Evolutionary conservation across 2,797 vertebrate species (phyloP), one percentile per base, ranked within the genome.

Genomic region (Gobio occitaniae): DNA sequence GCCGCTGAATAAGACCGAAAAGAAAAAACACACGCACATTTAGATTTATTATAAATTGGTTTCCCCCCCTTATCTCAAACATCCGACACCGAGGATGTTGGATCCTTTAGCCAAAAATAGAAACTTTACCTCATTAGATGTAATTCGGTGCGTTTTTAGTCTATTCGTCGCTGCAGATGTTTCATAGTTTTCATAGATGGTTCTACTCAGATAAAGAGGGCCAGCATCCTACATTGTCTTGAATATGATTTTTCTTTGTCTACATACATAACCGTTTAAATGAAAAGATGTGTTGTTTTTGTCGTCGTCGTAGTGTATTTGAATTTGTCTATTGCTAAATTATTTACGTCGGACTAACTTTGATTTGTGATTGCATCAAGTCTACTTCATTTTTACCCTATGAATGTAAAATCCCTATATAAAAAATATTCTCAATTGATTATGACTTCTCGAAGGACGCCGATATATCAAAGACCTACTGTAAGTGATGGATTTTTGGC

Each of bases 111-210:
- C 17, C 66, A 38, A 71, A 71, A 70, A 84, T 79, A 63, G 52
- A 78, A 84, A 84, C 76, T 79, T 84, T 61, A 48, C 63, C 11
- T 77, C 11, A n/a, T 69, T 68, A 38, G 6, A 48, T 70, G 9
- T 38, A 7, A 61, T 12, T 6, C 29, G 38, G 6, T 44, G 59
- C 6, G 0, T 74, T 56, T 54, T 44, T 38, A 25, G 2, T 47
- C 15, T 12, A 12, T 56, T 56, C 63, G n/a, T 56, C 48, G n/a
- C 17, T 84, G 50, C 63, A 84, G 63, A 78, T 69, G 25, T 84
- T 78, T 61, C 16, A 48, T 78, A 78, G 83, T 77, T 78, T 84
- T 78, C 36, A 16, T 9, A 69, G 74, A 77, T 61, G 16, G 1
- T 7, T 75, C 29, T 52, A 9, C 13, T 65, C 3, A 6, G 25